Conservation (phyloP, 2,113 vertebrate species). For the Tauraco erythrolophus region DNA sequence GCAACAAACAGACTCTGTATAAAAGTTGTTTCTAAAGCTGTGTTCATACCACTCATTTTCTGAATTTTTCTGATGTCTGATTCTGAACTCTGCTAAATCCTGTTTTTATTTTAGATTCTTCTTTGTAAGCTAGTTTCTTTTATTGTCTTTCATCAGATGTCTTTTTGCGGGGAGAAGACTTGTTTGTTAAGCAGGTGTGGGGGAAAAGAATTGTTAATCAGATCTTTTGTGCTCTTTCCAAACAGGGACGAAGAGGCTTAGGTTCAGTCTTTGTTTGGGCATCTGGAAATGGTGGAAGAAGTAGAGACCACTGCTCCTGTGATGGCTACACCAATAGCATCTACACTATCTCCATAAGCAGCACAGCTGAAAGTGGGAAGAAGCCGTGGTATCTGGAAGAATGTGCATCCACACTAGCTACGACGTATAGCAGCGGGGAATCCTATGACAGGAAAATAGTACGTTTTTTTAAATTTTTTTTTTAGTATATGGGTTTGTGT, state of each 20-base stretch:
- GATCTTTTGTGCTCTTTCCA: slow-evolving; percentile 28
- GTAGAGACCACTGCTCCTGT: slow-evolving; percentile 97
- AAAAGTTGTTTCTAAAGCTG: neutral
- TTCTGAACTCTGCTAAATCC: neutral
- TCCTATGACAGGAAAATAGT: slow-evolving; percentile 98
- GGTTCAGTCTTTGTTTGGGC: slow-evolving; percentile 99
- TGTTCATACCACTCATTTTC: neutral
- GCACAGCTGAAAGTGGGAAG: slow-evolving; percentile 96
- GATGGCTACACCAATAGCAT: slow-evolving; percentile 99
- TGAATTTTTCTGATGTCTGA: neutral
- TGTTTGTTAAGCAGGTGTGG: neutral
- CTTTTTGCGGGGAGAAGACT: fast-evolving
- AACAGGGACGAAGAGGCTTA: slow-evolving; percentile 91
- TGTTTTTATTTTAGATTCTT: slow-evolving; percentile 5
- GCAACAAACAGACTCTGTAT: neutral
- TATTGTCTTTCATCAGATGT: neutral
- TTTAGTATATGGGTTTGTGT: neutral
- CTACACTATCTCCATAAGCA: slow-evolving; percentile 98
- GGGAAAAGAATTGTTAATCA: neutral
- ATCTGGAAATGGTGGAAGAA: slow-evolving; percentile 96
- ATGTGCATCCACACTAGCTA: slow-evolving; percentile 94
- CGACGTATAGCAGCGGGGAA: slow-evolving; percentile 98
- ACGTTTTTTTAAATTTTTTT: slow-evolving; percentile 53
- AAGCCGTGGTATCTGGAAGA: slow-evolving; percentile 99
- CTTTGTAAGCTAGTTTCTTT: neutral